phyloP scores from a whole-genome alignment of 1,140 invertebrate genomes.

The Zaprionus ornatus region DNA sequence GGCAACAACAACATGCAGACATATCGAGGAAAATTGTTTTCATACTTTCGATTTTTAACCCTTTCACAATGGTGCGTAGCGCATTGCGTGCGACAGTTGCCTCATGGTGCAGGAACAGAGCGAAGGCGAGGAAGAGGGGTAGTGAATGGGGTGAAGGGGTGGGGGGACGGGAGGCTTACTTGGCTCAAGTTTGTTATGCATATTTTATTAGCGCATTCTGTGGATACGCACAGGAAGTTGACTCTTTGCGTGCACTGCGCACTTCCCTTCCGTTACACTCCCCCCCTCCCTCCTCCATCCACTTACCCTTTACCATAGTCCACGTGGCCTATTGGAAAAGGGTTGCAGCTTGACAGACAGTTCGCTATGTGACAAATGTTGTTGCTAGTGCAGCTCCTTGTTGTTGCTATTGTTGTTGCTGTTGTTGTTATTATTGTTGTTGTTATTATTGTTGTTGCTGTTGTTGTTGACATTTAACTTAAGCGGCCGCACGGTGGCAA shows the following conservation, averaged over 20 bases:
- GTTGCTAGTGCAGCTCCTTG: constrained; percentile 28
- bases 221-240: constrained; percentile 80
- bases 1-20: constrained; percentile 3
- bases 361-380: constrained; percentile 3
- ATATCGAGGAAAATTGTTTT: constrained; percentile 72
- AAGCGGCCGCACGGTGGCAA: constrained; percentile 74
- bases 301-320: no score
- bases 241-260: constrained; percentile 70
- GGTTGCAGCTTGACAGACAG: constrained; percentile 46
- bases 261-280: not conserved
- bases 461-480: constrained; percentile 64
- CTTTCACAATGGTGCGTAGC: constrained; percentile 45
- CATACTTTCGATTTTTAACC: constrained; percentile 63
- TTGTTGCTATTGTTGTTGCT: not conserved
- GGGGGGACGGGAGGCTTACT: not conserved
- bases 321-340: constrained; percentile 23
- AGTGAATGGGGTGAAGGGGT: no score
- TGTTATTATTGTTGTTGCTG: constrained; percentile 33
- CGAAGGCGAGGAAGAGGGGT: not conserved
- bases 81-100: constrained; percentile 43
- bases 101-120: not conserved
- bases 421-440: not conserved
- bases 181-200: constrained; percentile 76
- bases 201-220: constrained; percentile 80
- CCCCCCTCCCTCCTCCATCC: not conserved